phyloP scores from a whole-genome alignment of 1,140 invertebrate species.

The Dolichoris vasculosae region DNA sequence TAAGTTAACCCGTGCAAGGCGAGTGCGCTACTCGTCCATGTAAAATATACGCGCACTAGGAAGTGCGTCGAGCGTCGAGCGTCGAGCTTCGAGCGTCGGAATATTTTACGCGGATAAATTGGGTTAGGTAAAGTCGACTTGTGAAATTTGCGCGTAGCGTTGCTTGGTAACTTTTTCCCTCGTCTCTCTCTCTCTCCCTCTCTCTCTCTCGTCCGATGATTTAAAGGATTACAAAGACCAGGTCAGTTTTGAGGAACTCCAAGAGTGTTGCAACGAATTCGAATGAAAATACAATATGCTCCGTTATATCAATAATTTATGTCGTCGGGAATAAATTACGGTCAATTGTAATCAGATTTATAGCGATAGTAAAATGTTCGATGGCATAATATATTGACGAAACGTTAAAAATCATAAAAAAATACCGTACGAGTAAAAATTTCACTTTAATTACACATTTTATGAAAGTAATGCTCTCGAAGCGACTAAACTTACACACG shows the following conservation, averaged over 20 bases:
- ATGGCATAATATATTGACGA: not conserved
- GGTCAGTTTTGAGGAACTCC: constrained; percentile 7
- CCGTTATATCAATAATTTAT: not conserved
- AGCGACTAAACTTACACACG: not conserved
- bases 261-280: constrained; percentile 24
- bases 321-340: constrained; percentile 2
- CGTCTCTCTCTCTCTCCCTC: not conserved
- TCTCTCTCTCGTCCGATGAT: not conserved
- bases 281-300: not conserved
- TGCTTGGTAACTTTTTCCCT: not conserved
- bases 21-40: not conserved
- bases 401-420: not conserved
- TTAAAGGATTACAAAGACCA: not conserved
- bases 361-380: not conserved
- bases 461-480: not conserved
- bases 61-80: not conserved
- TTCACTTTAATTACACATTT: constrained; percentile 1
- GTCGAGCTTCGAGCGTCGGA: not conserved
- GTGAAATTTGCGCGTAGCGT: not conserved
- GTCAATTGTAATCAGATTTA: constrained; percentile 36
- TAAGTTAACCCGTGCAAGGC: not conserved
- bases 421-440: not conserved
- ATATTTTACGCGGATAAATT: constrained; percentile 19
- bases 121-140: not conserved
- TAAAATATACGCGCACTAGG: not conserved